A percentile compares a stretch with the other conserved stretches of the same genome.
phyloP scores from a whole-genome alignment of 2,113 vertebrate species.

The Coturnix japonica region DNA sequence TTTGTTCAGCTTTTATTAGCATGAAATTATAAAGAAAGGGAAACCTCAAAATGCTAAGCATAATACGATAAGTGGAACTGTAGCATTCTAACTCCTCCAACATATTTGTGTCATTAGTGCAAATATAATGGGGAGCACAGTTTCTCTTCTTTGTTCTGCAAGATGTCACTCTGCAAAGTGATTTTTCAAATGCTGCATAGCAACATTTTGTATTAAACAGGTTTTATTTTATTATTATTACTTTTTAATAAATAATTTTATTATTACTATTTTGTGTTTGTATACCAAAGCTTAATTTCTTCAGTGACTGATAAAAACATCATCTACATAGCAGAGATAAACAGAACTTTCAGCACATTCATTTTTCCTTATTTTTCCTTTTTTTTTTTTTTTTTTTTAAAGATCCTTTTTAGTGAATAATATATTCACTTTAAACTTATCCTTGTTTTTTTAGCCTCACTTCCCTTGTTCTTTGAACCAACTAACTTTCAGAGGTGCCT shows the following conservation, averaged over 20 bases:
- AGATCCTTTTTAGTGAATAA: background rate
- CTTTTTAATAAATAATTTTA: background rate
- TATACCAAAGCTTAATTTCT: background rate
- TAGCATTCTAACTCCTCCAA: background rate
- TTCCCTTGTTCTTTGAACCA: background rate
- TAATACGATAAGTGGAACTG: background rate
- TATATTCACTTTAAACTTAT: background rate
- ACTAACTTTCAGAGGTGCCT: background rate
- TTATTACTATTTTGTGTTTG: background rate
- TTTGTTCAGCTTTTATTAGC: background rate
- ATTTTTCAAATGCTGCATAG: background rate
- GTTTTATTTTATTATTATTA: background rate
- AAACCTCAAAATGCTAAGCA: background rate
- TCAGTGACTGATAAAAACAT: background rate
- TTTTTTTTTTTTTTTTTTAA: background rate
- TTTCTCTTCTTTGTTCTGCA: background rate
- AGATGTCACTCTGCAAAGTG: background rate
- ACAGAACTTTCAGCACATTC: background rate
- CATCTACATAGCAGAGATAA: background rate
- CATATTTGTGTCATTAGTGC: background rate
- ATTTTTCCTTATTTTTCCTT: too few relatives aligned
- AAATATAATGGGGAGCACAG: background rate
- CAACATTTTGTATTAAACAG: background rate
- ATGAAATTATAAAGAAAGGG: background rate
- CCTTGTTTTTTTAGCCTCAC: background rate